phyloP scores from a whole-genome alignment of 1,140 invertebrate genomes.

The Orchestia grillus region DNA sequence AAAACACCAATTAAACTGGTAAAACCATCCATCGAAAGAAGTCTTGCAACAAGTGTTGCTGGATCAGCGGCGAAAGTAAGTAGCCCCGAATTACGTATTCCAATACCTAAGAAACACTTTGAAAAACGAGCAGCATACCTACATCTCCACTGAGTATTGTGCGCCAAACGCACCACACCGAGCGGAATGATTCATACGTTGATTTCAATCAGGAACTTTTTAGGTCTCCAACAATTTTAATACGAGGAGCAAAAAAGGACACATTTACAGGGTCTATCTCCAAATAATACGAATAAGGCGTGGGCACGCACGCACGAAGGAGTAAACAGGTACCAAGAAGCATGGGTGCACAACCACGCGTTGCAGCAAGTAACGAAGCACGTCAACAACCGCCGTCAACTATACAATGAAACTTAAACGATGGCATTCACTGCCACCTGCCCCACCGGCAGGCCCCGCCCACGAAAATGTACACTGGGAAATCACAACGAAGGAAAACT shows the following conservation, averaged over 20 bases:
- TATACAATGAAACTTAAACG: background rate
- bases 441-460: too few species aligned
- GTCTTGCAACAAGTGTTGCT: background rate
- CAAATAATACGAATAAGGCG: background rate
- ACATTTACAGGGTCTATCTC: too few species aligned
- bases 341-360: background rate
- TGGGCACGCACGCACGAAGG: background rate
- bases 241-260: too few species aligned
- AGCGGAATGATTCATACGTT: too few species aligned
- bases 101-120: background rate
- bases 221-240: too few species aligned
- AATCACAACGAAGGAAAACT: background rate
- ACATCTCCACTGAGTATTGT: background rate
- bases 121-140: background rate
- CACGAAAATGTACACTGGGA: background rate
- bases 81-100: background rate
- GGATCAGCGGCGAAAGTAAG: background rate
- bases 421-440: background rate
- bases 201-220: too few species aligned
- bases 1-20: background rate
- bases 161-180: too few species aligned
- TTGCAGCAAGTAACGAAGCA: background rate
- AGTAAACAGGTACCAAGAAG: background rate
- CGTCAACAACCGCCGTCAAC: background rate
- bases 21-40: background rate